Evolutionary conservation across 2,797 vertebrate species (phyloP).

Genomic region (Dendrocincla tyrannina): DNA sequence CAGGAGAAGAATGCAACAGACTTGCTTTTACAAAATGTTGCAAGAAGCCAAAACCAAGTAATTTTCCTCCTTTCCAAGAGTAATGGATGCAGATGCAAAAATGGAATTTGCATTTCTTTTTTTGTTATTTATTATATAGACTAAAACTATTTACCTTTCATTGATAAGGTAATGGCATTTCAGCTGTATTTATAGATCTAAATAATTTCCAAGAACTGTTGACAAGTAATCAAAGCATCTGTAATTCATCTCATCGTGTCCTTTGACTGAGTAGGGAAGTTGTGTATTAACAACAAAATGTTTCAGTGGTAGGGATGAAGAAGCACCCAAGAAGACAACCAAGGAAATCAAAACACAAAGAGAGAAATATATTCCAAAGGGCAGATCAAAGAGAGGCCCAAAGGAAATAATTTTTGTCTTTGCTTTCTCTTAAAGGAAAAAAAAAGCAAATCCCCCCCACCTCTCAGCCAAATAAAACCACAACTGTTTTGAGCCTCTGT

Average conservation of each 20-base stretch:
- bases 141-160: neutral
- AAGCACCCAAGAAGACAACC: neutral
- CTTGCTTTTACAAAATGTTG: neutral
- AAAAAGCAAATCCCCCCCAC: accelerated
- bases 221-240: neutral
- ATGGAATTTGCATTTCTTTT: neutral
- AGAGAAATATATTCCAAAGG: slow-evolving; percentile 57
- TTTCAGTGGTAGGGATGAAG: neutral
- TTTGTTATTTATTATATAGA: neutral
- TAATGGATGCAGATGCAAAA: neutral
- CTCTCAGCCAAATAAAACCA: neutral
- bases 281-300: neutral
- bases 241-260: neutral
- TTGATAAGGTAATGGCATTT: neutral
- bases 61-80: neutral
- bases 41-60: neutral
- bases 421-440: neutral
- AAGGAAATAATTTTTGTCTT: neutral
- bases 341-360: slow-evolving; percentile 12
- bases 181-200: neutral
- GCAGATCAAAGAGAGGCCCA: neutral
- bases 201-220: neutral
- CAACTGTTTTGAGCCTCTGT: neutral
- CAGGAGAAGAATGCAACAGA: neutral
- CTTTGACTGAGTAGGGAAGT: neutral